Evolutionary conservation across 2,888 invertebrate genomes (phyloP), one percentile per base, ranked within the genome.

Genomic region (Drosophila mayaguana): DNA sequence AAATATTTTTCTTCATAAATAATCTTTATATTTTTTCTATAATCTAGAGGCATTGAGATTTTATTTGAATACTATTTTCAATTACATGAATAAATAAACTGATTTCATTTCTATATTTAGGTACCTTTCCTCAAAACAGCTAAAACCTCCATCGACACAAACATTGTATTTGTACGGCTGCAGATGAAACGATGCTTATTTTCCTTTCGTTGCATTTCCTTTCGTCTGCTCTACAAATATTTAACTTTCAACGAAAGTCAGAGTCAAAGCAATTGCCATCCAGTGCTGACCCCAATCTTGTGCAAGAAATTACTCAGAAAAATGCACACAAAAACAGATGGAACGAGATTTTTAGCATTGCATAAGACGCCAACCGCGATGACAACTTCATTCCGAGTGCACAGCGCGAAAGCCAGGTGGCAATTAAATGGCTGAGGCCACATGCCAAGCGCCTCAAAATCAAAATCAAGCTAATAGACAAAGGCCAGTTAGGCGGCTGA

Each of bases 181-280:
- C 36, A 48, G 53, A 55, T 48, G 64, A 43, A 40, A 20, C 38
- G 43, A 40, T 54, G 72, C 42, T n/a, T 78, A 62, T 82, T 85
- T 85, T 85, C 81, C 86, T 83, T 85, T 89, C 79, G 81, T 78
- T 89, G 85, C 78, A 80, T 85, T 85, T 89, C 78, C 75, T 85
- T 85, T 85, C 73, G 68, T 79, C 71, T 72, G 80, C 81, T 89
- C 81, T 51, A 73, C 89, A 84, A 86, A 88, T 87, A 88, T 86
- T 87, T 87, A 80, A 90, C 87, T 87, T 87, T 87, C 87, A 82
- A 82, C 83, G 90, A 87, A 87, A 88, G 87, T 88, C 71, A 43
- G 64, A 63, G 66, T 65, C 73, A 32, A 69, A 65, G 69, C 71
- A 88, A 77, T 78, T 64, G 75, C 55, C 72, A 53, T 67, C 78